A percentile compares a stretch with the other conserved stretches of the same genome.
phyloP scores from a whole-genome alignment of 2,797 vertebrate species.

The Euphonia xanthogaster region DNA sequence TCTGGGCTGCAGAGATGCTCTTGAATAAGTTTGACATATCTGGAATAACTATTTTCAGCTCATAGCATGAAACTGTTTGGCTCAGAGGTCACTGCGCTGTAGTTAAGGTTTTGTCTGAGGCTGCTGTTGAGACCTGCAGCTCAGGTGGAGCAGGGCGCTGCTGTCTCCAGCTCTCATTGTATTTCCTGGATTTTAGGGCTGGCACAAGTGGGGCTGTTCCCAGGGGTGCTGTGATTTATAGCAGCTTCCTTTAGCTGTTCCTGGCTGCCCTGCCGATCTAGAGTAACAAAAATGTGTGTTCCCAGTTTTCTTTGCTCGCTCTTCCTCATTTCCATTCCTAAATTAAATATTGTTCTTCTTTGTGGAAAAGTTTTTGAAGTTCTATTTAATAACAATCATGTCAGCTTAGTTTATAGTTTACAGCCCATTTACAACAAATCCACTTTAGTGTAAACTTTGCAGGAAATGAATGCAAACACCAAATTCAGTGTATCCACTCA shows the following conservation, averaged over 20 bases:
- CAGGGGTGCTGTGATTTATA: not conserved
- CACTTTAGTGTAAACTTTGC: not conserved
- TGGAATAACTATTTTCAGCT: conserved; percentile 36
- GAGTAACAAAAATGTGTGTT: not conserved
- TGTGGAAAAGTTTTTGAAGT: conserved; percentile 13
- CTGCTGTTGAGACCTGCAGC: not conserved
- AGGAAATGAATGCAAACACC: not conserved
- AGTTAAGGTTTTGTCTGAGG: not conserved
- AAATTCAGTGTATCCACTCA: not conserved
- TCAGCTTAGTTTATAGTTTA: not conserved
- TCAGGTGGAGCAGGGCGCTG: not conserved
- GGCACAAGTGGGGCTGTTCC: not conserved
- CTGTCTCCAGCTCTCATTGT: rapidly evolving
- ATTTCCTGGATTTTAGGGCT: not conserved
- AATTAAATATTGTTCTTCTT: not conserved
- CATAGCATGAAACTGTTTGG: not conserved
- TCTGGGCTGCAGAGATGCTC: conserved; percentile 11
- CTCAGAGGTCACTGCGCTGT: not conserved
- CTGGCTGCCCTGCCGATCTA: not conserved
- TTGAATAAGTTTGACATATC: conserved; percentile 9
- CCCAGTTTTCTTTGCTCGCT: not conserved
- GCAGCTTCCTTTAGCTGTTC: not conserved
- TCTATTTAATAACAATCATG: not conserved
- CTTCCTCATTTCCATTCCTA: not conserved
- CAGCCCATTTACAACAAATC: not conserved